Base-by-base conservation (phyloP, 1,140 invertebrate species). In the Ctenoplectra terminalis region DNA sequence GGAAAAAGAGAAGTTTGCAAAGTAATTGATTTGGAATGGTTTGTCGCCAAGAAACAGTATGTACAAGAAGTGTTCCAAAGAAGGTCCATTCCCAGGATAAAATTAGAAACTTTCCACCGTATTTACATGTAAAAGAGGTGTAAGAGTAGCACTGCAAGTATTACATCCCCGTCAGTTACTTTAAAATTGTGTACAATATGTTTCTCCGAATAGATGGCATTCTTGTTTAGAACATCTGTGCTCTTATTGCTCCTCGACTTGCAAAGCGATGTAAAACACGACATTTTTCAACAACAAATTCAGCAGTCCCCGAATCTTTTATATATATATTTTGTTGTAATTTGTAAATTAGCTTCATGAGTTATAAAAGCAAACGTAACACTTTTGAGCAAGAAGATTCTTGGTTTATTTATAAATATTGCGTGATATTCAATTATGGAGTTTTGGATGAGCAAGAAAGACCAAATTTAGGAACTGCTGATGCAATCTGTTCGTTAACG, bases 11-110 rank as follows among this genome's bases (percentile, higher is more conserved):
- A 37, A 29, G 56, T 29, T 8, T 29, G 34, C 8, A 31, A n/a
- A 31, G n/a, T 8, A 26, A n/a, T 15, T 71, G n/a, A 20, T 37
- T 54, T 17, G 13, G n/a, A 58, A 26, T 58, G 11, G 26, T 73
- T 63, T 23, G 48, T 63, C 58, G 50, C 83, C 83, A 81, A 67
- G 78, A 76, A 81, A 73, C 83, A 67, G 37, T 29, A 43, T 48
- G 40, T 69, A 43, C 52, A 58, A 61, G n/a, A 50, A 70, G 74
- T 46, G 48, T 73, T 85, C 23, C 37, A 67, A 86, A 79, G 56
- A 67, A 85, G 26, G n/a, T 73, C 69, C 77, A 73, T 73, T 80
- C 46, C 77, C 69, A 80, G 58, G 37, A 54, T 80, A 63, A 63
- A 72, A 72, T 63, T 79, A 60, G 34, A 76, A 26, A 54, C 4